Base-by-base conservation (phyloP, 2,797 vertebrate species). In the Lerista edwardsae region DNA sequence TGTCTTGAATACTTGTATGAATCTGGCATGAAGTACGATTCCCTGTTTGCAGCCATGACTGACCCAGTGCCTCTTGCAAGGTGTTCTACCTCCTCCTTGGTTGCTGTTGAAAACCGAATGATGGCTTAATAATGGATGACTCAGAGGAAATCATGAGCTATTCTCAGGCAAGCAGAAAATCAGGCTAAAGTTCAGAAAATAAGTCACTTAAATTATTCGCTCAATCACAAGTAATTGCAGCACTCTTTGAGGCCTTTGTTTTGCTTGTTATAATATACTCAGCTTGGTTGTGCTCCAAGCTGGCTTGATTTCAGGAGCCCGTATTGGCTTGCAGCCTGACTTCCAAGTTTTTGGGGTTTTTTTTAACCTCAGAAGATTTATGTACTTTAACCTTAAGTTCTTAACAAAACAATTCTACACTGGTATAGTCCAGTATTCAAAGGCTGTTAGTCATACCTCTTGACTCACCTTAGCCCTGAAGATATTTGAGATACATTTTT, bases 151-250 rank as follows among this genome's bases (percentile, higher is more conserved):
- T 79, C 51, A 68, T 59, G 75, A 87, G 77, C 62, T 80, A n/a
- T 79, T 87, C 76, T 87, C 69, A 83, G 39, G 83, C 47, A 79
- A 61, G 69, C 85, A 87, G 69, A 82, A 87, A 83, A 87, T 79
- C 74, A 75, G 47, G 61, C 64, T 83, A 68, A 82, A 83, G 69
- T 83, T 86, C 69, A 73, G 61, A 67, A 86, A 67, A 74, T 74
- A 86, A 86, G 57, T 83, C 74, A 78, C 69, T 83, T 75, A 74
- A 79, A 87, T 79, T 79, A 83, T 75, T 79, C 39, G 17, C 69
- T 79, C 65, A 80, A 62, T 80, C 77, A 39, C 51, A 80, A 79
- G 86, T 75, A 87, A 87, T 80, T 69, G 76, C 61, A 25, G 64
- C 25, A 75, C 71, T 75, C 71, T 62, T 87, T 47, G 55, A 75